Conservation (phyloP, 2,113 vertebrate genomes). For the Pachypanchax playfairii region DNA sequence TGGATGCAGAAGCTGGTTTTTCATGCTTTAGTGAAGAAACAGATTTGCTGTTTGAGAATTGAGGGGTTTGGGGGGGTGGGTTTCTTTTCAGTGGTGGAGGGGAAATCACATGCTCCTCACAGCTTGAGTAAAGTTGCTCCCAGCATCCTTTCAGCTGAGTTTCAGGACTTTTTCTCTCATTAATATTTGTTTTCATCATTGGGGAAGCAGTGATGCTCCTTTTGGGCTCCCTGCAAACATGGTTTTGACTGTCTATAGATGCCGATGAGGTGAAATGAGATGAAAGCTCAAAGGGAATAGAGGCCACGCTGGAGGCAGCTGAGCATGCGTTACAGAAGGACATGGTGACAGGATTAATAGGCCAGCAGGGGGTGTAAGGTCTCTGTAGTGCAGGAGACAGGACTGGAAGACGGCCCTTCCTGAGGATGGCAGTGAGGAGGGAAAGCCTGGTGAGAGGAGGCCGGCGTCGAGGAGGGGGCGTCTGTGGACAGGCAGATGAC, state of each 20-base stretch:
- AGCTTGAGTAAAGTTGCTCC: slow-evolving; percentile 19
- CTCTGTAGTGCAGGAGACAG: slow-evolving; percentile 70
- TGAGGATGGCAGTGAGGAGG: slow-evolving; percentile 92
- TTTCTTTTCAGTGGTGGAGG: slow-evolving; percentile 37
- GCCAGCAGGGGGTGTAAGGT: slow-evolving; percentile 82
- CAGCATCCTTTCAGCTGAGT: slow-evolving; percentile 16
- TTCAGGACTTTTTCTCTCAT: not conserved
- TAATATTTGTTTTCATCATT: slow-evolving; percentile 9
- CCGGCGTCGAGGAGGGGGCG: slow-evolving; percentile 70
- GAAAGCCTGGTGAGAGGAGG: slow-evolving; percentile 87
- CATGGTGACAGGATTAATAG: slow-evolving; percentile 70
- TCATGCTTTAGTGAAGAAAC: slow-evolving; percentile 25
- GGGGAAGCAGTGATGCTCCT: slow-evolving; percentile 24
- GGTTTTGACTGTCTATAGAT: slow-evolving; percentile 63
- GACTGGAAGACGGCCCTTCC: slow-evolving; percentile 83
- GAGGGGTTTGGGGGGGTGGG: slow-evolving; percentile 18
- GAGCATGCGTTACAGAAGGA: slow-evolving; percentile 76
- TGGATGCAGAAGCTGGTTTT: slow-evolving; percentile 1
- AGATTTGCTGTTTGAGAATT: slow-evolving; percentile 39
- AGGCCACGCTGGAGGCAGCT: slow-evolving; percentile 82
- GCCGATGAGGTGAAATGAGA: slow-evolving; percentile 73
- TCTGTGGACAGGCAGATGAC: slow-evolving; percentile 67
- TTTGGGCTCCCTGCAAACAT: slow-evolving; percentile 24
- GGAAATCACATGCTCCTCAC: slow-evolving; percentile 40
- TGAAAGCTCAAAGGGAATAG: slow-evolving; percentile 78